Percentiles rank a stretch among this genome's conserved stretches.
These are phyloP conservation scores for Notarius quadriscutis DNA, from an alignment of 2,113 vertebrate genomes.

Conservation along the genomic window DNA sequence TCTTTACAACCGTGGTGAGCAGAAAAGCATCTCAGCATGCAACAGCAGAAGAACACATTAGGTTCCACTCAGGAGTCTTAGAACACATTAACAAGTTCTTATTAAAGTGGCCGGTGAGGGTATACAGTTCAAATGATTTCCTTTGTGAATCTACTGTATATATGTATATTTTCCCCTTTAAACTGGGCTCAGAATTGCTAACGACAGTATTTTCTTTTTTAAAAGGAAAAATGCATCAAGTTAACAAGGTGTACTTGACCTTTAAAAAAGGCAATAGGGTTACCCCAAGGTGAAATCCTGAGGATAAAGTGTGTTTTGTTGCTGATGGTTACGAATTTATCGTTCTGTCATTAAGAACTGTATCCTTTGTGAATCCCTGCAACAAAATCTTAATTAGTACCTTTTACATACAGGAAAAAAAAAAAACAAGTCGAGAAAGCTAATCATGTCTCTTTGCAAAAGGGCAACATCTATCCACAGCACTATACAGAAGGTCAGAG, in stretches of 20 bases:
- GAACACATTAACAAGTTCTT: too few relatives aligned
- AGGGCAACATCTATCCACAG: constrained; percentile 23
- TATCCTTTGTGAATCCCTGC: background rate
- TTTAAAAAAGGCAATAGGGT: background rate
- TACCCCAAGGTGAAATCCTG: background rate
- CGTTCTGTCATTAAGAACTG: background rate
- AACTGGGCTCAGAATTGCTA: too few relatives aligned
- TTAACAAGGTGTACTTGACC: background rate
- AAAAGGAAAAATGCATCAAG: background rate
- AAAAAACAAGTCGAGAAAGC: background rate
- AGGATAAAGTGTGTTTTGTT: background rate
- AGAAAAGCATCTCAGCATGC: too few relatives aligned
- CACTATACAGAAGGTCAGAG: constrained; percentile 40
- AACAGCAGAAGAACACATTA: too few relatives aligned
- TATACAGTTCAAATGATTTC: too few relatives aligned
- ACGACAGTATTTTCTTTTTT: too few relatives aligned
- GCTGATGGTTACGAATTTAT: background rate
- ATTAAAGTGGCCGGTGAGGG: too few relatives aligned
- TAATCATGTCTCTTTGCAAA: constrained; percentile 11
- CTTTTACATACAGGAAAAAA: background rate
- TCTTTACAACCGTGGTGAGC: too few relatives aligned
- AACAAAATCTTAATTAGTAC: background rate
- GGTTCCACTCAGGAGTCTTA: too few relatives aligned
- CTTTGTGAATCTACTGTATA: too few relatives aligned
- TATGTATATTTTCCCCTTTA: too few relatives aligned